Conservation (phyloP, 37 sponge, comb jelly and placozoan species). For the Amphimedon queenslandica region DNA sequence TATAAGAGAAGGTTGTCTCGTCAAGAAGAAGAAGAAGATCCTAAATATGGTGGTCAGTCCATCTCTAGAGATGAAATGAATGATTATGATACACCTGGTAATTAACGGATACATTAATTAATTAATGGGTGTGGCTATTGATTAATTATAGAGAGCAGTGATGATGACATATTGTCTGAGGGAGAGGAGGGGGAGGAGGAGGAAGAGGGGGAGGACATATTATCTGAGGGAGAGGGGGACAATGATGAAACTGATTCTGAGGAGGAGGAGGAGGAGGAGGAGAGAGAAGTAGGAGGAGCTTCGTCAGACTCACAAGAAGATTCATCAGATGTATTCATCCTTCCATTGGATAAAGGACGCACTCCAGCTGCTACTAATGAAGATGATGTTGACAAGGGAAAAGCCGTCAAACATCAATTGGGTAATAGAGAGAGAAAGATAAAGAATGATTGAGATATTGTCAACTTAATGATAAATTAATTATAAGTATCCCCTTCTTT, state of each 20-base stretch:
- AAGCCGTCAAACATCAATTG: constrained; percentile 58
- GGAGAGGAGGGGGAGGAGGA: constrained; percentile 20
- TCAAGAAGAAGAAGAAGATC: constrained; percentile 41
- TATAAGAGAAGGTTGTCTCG: background rate
- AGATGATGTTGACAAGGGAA: constrained; percentile 70
- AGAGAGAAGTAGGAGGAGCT: constrained; percentile 1
- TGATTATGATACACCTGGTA: background rate
- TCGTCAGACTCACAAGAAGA: background rate
- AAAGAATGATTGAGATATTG: background rate
- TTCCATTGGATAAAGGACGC: no score
- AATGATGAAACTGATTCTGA: constrained; percentile 5
- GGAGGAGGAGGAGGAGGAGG: constrained; percentile 9
- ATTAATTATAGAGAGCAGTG: background rate
- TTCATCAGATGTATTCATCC: no score
- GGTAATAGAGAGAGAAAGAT: no score
- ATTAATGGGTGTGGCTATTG: no score
- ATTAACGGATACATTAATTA: no score
- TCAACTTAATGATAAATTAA: no score
- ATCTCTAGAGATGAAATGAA: constrained; percentile 34
- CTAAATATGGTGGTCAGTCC: constrained; percentile 52
- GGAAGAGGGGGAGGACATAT: background rate
- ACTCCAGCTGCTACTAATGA: constrained; percentile 5
- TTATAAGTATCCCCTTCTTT: background rate
- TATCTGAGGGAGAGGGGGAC: background rate
- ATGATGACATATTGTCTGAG: background rate